Base-by-base conservation (phyloP, 2,888 invertebrate species). In the Drosophila meridiana region DNA sequence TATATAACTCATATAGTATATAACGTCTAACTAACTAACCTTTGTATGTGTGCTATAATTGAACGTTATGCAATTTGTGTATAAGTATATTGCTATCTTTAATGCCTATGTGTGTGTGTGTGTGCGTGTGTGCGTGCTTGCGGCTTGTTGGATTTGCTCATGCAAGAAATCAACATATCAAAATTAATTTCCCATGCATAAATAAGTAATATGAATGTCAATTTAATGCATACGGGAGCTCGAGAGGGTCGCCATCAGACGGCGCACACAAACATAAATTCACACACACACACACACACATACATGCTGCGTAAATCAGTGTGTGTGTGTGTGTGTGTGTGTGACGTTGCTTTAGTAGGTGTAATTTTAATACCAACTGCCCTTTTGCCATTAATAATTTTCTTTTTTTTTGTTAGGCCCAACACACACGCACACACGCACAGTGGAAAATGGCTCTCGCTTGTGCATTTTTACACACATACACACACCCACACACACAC, bases 101-200 rank as follows among this genome's bases (percentile, higher is more conserved):
- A 6, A 20, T 20, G n/a, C 8, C 32, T 28, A 8, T 26, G 30
- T 42, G 5, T 26, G 9, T 45, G 38, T 13, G 26, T 32, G 14
- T 40, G 40, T 40, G 38, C 34, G 34, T 32, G 13, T 43, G 57
- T 43, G 62, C 32, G 52, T 66, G 70, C 13, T 55, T 53, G 64
- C 32, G 58, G 42, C 62, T 61, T 64, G 69, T 68, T 75, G 67
- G 61, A 82, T 73, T 73, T 83, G 82, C 66, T 86, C 85, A 85
- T 88, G 88, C 88, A 86, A 78, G 76, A 88, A 85, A 85, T 88
- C 85, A 85, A 85, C 88, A 85, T 86, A 86, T 83, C 83, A 86
- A 86, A 85, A 88, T 88, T 88, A 85, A 85, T 85, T 85, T 88
- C 83, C 88, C 85, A 85, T 85, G 88, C 88, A 85, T 85, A 88